Percentiles rank a stretch among this genome's conserved stretches.
These are phyloP conservation scores for Pomacea maculata DNA, from an alignment of 1,140 invertebrate species.

Conservation along the genomic window DNA sequence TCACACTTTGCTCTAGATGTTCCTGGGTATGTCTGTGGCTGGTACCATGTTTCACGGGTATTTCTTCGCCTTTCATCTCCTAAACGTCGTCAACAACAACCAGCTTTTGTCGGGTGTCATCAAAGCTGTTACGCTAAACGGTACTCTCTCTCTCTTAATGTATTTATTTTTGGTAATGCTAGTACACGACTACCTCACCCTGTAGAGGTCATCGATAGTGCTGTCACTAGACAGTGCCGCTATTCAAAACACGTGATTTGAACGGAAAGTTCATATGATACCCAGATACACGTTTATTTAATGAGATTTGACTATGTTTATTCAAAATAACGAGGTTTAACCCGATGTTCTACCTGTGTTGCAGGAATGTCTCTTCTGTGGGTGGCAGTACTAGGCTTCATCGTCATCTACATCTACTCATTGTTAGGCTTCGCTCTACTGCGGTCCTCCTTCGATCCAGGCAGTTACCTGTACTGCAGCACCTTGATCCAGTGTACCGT, in stretches of 20 bases:
- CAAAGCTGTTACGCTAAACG: constrained; percentile 64
- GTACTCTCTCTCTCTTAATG: constrained; percentile 28
- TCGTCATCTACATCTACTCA: constrained; percentile 65
- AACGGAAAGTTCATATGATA: too few relatives aligned
- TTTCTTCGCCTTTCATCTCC: constrained; percentile 66
- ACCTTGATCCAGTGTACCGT: constrained; percentile 63
- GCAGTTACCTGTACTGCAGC: constrained; percentile 58
- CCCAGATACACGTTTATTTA: too few relatives aligned
- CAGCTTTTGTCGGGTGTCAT: constrained; percentile 64
- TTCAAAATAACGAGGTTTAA: too few relatives aligned
- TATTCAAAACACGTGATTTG: too few relatives aligned
- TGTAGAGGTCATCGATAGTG: too few relatives aligned
- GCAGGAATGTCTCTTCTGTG: constrained; percentile 64
- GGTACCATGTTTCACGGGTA: constrained; percentile 63
- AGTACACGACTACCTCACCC: too few relatives aligned
- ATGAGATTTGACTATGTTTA: too few relatives aligned
- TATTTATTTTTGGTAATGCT: too few relatives aligned
- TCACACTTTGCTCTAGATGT: constrained; percentile 47
- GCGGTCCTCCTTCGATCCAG: constrained; percentile 53
- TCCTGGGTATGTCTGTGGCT: constrained; percentile 59
- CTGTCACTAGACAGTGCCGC: too few relatives aligned
- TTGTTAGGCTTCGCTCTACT: constrained; percentile 62
- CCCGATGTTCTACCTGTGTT: constrained; percentile 18
- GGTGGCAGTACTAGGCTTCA: constrained; percentile 63
- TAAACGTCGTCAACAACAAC: constrained; percentile 66